Conservation (phyloP, 2,888 invertebrate genomes). For the Limnephilus lunatus region DNA sequence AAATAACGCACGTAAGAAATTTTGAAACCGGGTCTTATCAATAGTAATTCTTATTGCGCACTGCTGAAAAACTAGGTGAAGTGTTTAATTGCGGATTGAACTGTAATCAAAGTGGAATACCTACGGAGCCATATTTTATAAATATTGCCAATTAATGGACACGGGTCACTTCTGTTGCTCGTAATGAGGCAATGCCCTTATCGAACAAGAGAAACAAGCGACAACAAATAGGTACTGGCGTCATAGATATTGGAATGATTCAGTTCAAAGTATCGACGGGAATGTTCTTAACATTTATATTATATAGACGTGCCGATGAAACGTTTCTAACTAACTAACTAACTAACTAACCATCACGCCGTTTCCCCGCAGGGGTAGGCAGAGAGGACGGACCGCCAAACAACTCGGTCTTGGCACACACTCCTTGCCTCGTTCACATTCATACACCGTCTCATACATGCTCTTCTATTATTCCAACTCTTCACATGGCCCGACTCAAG, state of each 20-base stretch:
- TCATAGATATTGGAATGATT: background rate
- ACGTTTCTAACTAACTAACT: background rate
- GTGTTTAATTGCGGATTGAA: background rate
- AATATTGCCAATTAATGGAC: background rate
- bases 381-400: too few relatives aligned
- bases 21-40: background rate
- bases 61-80: conserved; percentile 9
- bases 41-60: background rate
- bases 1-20: background rate
- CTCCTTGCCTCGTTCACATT: too few relatives aligned
- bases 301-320: background rate
- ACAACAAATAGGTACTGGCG: background rate
- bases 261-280: background rate
- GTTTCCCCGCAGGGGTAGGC: too few relatives aligned
- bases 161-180: background rate
- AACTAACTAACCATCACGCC: too few relatives aligned
- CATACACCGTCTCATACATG: too few relatives aligned
- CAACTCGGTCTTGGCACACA: too few relatives aligned
- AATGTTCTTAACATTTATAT: background rate
- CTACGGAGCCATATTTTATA: background rate
- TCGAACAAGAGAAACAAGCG: background rate
- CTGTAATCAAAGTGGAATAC: conserved; percentile 5
- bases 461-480: too few relatives aligned
- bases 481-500: too few relatives aligned
- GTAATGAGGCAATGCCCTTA: background rate